These are phyloP conservation scores for Urocyon cinereoargenteus DNA, from an alignment of 2,797 vertebrate genomes.

Conservation along the genomic window DNA sequence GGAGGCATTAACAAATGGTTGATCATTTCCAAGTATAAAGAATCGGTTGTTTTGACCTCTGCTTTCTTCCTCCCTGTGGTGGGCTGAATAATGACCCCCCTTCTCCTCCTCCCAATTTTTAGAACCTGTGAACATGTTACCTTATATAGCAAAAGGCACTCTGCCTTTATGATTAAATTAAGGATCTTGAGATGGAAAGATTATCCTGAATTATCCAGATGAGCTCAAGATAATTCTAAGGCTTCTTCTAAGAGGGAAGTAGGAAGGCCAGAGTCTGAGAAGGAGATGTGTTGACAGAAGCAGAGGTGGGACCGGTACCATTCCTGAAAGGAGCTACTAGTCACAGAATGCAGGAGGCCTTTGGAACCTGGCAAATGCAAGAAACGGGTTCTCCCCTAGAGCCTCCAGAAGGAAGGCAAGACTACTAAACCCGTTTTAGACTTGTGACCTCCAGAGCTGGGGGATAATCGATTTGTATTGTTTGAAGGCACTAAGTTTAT, in stretches of 20 bases:
- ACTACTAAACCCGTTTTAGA: neutral
- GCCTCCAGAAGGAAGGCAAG: neutral
- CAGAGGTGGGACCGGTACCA: neutral
- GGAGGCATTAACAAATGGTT: conserved; percentile 51
- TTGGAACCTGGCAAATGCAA: neutral
- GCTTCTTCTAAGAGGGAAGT: neutral
- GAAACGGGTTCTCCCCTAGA: neutral
- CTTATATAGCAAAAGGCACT: neutral
- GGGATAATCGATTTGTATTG: neutral
- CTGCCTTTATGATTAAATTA: neutral
- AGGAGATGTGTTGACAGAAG: neutral
- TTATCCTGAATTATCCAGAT: neutral
- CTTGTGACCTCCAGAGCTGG: neutral
- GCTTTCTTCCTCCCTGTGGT: conserved; percentile 44
- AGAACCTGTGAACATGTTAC: neutral
- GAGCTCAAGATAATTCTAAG: neutral
- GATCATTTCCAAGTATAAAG: conserved; percentile 41
- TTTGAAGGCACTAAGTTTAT: neutral
- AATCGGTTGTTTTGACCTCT: conserved; percentile 55
- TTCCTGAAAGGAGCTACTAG: neutral
- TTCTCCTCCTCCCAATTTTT: neutral
- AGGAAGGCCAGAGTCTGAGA: neutral
- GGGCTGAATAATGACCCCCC: neutral
- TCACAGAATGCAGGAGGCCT: neutral
- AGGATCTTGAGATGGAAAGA: neutral